Evolutionary conservation across 2,888 invertebrate species (phyloP), one percentile per base, ranked within the genome.

Genomic region (Drosophila nr. perissopoda): DNA sequence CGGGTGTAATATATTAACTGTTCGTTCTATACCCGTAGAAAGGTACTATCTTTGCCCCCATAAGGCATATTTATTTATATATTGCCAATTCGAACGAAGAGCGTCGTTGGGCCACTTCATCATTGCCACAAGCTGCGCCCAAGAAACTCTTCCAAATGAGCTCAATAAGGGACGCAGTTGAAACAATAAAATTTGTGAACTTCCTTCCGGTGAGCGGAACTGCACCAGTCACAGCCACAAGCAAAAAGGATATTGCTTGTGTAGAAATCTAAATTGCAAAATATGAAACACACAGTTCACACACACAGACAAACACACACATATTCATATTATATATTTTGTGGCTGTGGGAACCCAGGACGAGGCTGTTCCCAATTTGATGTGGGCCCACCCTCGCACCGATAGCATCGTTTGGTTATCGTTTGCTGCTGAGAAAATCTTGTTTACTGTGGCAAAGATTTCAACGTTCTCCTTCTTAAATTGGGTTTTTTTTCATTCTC

Each of bases 221-320:
- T 82, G 64, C 34, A 61, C 49, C 51, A 66, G 57, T 64, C 60
- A 68, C 68, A 66, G 67, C 36, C 78, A 70, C 49, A 10, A 10
- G 10, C 25, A 49, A 66, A 80, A 87, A 67, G 76, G 84, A 89
- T 87, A 82, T 73, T 70, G 51, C 60, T 54, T 66, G 76, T 69
- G 69, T 74, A 81, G 72, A 86, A 87, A 87, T 90, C 83, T 86
- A 86, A 87, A 88, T 90, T 87, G 90, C 90, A 86, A 86, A 88
- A 87, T 88, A 77, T 86, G 80, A 66, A 84, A 73, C 83, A 82
- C 58, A 34, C 16, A 45, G 29, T 16, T 38, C 38, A 59, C 45
- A 58, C 29, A 68, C 64, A 65, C 33, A 57, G 49, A 62, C 29
- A 18, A 48, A 34, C 45, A 56, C 13, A 51, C 27, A 69, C 13